Conservation (phyloP, 2,797 vertebrate species). For the Fratercula arctica region DNA sequence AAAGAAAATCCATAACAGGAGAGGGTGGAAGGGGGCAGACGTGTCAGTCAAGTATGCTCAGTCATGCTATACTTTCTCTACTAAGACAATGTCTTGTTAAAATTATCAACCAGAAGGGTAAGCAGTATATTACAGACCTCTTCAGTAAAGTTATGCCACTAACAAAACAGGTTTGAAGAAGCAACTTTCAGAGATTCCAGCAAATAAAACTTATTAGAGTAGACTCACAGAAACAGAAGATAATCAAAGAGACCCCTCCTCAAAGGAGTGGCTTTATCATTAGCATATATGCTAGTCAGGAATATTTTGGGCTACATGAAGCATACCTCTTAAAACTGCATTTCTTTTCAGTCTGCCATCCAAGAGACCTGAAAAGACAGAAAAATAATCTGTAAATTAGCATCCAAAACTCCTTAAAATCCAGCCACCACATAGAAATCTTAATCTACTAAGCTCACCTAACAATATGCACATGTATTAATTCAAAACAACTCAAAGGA, state of each 20-base stretch:
- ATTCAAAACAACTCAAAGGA: not conserved
- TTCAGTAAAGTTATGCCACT: not conserved
- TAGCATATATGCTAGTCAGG: not conserved
- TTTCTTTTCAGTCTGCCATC: slow-evolving; percentile 56
- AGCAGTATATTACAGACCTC: not conserved
- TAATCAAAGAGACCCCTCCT: not conserved
- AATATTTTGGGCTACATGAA: not conserved
- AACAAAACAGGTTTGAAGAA: not conserved
- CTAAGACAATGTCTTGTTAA: not conserved
- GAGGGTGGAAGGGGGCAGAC: not conserved
- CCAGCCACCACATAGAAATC: not conserved
- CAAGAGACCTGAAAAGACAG: slow-evolving; percentile 45
- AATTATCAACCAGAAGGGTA: not conserved
- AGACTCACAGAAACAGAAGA: not conserved
- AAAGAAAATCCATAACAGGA: not conserved
- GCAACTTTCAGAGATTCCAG: not conserved
- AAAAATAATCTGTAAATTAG: not conserved
- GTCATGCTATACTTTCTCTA: not conserved
- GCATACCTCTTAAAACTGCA: slow-evolving; percentile 55
- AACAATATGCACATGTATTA: not conserved
- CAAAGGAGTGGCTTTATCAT: not conserved
- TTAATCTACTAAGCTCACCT: not conserved
- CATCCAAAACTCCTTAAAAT: not conserved
- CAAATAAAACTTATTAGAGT: not conserved
- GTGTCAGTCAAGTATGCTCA: not conserved